Conservation (phyloP, 2,113 vertebrate genomes). For the Nothoprocta pentlandii region DNA sequence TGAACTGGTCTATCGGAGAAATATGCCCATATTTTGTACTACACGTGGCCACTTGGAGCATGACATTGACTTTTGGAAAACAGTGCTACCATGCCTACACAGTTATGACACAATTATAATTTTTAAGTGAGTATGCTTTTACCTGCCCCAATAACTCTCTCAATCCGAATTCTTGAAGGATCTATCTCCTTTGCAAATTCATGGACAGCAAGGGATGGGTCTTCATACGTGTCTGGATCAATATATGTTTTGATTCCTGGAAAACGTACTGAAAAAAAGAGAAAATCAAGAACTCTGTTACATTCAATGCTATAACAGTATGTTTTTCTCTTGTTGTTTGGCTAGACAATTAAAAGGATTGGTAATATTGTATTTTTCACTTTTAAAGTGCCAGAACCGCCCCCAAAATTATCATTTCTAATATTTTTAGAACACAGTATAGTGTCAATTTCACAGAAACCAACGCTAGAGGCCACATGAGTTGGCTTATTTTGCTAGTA, state of each 20-base stretch:
- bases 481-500: not conserved
- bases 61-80: not conserved
- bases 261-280: slow-evolving; percentile 82
- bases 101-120: not conserved
- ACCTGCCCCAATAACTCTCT: slow-evolving; percentile 97
- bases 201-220: slow-evolving; percentile 92
- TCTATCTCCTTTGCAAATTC: slow-evolving; percentile 98
- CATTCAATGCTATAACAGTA: not conserved
- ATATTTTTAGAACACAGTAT: not conserved
- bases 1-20: not conserved
- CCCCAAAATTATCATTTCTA: not conserved
- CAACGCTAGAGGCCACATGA: not conserved
- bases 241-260: slow-evolving; percentile 94
- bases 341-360: not conserved
- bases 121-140: slow-evolving; percentile 30
- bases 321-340: rapidly evolving
- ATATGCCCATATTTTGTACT: not conserved
- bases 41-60: not conserved
- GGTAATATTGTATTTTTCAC: not conserved
- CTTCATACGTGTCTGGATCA: slow-evolving; percentile 95
- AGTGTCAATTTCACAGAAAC: not conserved
- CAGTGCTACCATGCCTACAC: not conserved
- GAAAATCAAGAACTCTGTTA: slow-evolving; percentile 2
- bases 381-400: not conserved
- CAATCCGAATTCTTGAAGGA: slow-evolving; percentile 93